Conservation (phyloP, 2,113 vertebrate genomes). For the Brevimyrus niger region DNA sequence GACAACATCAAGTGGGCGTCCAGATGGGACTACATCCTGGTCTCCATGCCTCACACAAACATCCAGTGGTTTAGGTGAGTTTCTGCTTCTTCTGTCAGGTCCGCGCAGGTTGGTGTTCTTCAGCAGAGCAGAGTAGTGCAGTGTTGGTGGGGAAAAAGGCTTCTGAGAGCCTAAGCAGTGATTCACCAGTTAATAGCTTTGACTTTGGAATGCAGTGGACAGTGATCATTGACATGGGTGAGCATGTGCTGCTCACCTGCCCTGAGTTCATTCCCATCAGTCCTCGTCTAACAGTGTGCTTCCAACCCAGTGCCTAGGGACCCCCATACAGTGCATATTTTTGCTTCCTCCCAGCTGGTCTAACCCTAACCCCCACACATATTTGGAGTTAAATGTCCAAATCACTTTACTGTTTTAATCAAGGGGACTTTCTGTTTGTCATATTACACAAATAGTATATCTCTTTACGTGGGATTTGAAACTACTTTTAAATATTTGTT, state of each 20-base stretch:
- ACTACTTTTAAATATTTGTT: background rate
- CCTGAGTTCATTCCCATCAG: background rate
- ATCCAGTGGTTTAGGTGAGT: constrained; percentile 97
- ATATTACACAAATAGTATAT: background rate
- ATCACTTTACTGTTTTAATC: background rate
- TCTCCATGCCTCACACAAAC: constrained; percentile 97
- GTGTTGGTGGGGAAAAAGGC: background rate
- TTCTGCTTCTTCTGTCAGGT: background rate
- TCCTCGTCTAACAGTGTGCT: background rate
- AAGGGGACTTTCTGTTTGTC: background rate
- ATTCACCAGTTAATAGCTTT: background rate
- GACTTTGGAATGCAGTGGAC: background rate
- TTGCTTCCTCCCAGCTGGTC: background rate
- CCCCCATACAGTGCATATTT: background rate
- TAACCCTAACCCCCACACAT: background rate
- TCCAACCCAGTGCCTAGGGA: background rate
- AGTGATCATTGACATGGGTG: background rate
- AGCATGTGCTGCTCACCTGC: background rate
- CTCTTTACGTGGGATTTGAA: background rate
- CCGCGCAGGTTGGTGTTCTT: background rate
- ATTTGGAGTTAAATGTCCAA: background rate
- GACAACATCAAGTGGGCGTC: constrained; percentile 88
- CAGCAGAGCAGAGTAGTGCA: background rate
- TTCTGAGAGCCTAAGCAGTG: background rate
- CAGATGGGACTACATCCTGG: constrained; percentile 97